Base-by-base conservation (phyloP, 2,797 vertebrate species). In the Simalia tracyae region DNA sequence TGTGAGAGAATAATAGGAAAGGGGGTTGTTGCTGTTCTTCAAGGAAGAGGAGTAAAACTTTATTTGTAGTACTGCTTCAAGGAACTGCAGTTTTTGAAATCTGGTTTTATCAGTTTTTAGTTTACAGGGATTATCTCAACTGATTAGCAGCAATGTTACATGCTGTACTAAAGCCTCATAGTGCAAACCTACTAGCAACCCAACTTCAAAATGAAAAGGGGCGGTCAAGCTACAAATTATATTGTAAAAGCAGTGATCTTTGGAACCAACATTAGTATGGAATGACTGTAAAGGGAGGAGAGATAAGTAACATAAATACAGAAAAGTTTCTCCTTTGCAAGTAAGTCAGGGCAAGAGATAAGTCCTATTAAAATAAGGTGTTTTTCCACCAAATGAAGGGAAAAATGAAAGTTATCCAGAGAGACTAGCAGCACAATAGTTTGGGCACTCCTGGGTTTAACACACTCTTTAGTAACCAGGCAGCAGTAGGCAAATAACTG, bases 401-500 rank as follows among this genome's bases (percentile, higher is more conserved):
- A 46, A 91, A 86, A 10, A 56, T 66, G 54, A n/a, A 31, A 84
- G 26, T 22, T 63, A 81, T 19, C 42, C 68, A 46, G 10, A 60
- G 60, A 91, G 90, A 88, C 89, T 5, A 88, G 61, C n/a, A 88
- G 84, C 50, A 84, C 50, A 0, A 90, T 46, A 87, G n/a, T 85
- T 0, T 0, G 12, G 91, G 96, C 94, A 94, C 91, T 94, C 93
- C 93, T 93, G 94, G 97, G 97, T 97, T 97, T 97, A 97, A 98
- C 89, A 93, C 97, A 97, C 97, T 97, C 93, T 96, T 96, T 93
- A 90, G 97, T 97, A 97, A 97, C 98, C 96, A 97, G 93, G 97
- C 97, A 98, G 97, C 97, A 89, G 96, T 96, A 97, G 97, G 97
- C 97, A 97, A 97, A 97, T 97, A 97, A 97, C 95, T 36, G 92